Evolutionary conservation across 2,888 invertebrate genomes (phyloP).

Genomic region (Dascillus cervinus): DNA sequence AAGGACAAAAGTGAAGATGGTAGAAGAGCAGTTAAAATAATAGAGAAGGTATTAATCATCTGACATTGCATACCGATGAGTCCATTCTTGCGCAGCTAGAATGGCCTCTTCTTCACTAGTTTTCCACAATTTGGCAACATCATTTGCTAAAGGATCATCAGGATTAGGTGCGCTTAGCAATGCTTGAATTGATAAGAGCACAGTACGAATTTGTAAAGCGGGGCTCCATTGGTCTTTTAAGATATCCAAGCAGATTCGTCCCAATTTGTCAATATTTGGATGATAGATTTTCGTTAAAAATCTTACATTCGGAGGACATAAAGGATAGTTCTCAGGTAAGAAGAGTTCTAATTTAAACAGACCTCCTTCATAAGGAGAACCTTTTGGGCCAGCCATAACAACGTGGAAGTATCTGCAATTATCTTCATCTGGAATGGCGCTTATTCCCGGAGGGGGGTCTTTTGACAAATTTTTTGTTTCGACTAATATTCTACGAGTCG

Average conservation of each 20-base stretch:
- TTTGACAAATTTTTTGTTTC: conserved; percentile 96
- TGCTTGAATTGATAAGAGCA: conserved; percentile 96
- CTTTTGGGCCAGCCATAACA: conserved; percentile 87
- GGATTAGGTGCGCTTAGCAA: conserved; percentile 97
- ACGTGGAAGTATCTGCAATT: conserved; percentile 98
- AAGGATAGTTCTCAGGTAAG: conserved; percentile 98
- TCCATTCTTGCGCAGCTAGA: conserved; percentile 90
- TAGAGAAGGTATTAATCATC: conserved; percentile 28
- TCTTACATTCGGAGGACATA: conserved; percentile 98
- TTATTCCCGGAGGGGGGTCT: conserved; percentile 97
- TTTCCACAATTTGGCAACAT: conserved; percentile 99
- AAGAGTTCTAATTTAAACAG: conserved; percentile 97
- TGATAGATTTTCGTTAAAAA: conserved; percentile 99
- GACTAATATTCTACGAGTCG: conserved; percentile 87
- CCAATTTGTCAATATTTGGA: conserved; percentile 99
- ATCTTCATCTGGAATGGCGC: conserved; percentile 89
- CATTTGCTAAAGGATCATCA: conserved; percentile 96
- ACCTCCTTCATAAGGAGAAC: conserved; percentile 98
- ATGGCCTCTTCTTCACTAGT: conserved; percentile 95
- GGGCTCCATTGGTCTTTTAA: conserved; percentile 99
- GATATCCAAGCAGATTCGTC: conserved; percentile 98
- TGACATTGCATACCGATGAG: conserved; percentile 70
- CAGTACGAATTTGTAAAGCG: conserved; percentile 97
- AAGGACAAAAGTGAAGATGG: too few relatives aligned
- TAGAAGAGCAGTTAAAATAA: too few relatives aligned